A percentile compares a stretch with the other conserved stretches of the same genome.
phyloP scores from a whole-genome alignment of 2,113 vertebrate genomes.

The Sylvietta virens region DNA sequence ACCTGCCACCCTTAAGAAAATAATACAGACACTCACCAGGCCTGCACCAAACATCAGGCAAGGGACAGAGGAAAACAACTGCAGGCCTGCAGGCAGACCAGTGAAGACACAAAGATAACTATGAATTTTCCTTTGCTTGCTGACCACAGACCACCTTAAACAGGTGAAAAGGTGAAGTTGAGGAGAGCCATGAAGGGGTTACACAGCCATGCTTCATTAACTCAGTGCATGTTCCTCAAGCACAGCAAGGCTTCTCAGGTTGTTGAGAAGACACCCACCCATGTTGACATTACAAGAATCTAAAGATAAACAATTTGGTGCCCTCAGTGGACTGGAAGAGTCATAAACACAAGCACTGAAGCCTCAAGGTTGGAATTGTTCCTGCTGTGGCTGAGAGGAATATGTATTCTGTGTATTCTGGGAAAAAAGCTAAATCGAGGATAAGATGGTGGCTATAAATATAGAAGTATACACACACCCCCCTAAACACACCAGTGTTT shows the following conservation, averaged over 20 bases:
- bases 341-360: background rate
- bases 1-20: background rate
- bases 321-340: background rate
- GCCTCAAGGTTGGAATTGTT: background rate
- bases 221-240: background rate
- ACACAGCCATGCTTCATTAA: background rate
- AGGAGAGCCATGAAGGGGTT: background rate
- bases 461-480: background rate
- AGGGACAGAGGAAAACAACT: background rate
- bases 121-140: background rate
- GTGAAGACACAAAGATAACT: background rate
- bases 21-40: background rate
- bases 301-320: background rate
- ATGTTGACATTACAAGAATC: background rate
- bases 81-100: background rate
- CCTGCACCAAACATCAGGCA: background rate
- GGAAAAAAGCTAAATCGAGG: background rate
- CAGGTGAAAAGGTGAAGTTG: background rate
- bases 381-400: background rate
- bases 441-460: background rate
- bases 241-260: background rate
- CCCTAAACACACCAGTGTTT: background rate
- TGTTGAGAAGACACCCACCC: background rate
- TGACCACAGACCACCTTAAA: background rate
- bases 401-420: background rate